Conservation (phyloP, 1,140 invertebrate species). For the Ganaspis sp. region DNA sequence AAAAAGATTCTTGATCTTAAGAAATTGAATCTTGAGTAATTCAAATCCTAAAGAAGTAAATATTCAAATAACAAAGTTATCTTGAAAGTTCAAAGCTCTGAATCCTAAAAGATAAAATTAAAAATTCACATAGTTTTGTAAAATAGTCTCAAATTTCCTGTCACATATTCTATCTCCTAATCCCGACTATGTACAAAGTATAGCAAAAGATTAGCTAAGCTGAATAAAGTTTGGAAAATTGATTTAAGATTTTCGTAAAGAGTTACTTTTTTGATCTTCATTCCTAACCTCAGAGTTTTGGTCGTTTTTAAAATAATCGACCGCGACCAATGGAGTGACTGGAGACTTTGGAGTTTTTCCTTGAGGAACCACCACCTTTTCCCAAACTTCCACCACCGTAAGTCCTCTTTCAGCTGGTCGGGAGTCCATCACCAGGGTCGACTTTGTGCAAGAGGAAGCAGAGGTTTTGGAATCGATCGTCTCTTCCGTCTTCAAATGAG, state of each 20-base stretch:
- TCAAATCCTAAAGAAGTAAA: too few species aligned
- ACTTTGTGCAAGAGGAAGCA: neutral
- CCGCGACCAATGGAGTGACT: constrained; percentile 68
- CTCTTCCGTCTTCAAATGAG: constrained; percentile 1
- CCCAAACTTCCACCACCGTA: constrained; percentile 71
- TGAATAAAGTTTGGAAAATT: constrained; percentile 33
- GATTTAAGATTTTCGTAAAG: constrained; percentile 46
- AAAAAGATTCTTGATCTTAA: too few species aligned
- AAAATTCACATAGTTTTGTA: too few species aligned
- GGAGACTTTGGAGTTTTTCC: constrained; percentile 57
- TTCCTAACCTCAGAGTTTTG: constrained; percentile 68
- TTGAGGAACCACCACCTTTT: constrained; percentile 69
- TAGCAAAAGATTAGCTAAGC: constrained; percentile 40
- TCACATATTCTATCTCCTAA: constrained; percentile 42
- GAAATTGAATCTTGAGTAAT: too few species aligned
- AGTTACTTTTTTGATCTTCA: constrained; percentile 62
- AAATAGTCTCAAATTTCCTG: constrained; percentile 6
- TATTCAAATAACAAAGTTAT: too few species aligned
- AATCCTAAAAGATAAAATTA: too few species aligned
- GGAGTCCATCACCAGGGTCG: constrained; percentile 38
- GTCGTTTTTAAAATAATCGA: constrained; percentile 60
- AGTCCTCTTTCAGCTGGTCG: constrained; percentile 54
- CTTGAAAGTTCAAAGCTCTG: too few species aligned
- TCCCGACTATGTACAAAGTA: constrained; percentile 53
- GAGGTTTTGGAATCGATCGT: neutral